Evolutionary conservation across 2,888 invertebrate species (phyloP), one percentile per base, ranked within the genome.

Genomic region (Caenorhabditis drosophilae): DNA sequence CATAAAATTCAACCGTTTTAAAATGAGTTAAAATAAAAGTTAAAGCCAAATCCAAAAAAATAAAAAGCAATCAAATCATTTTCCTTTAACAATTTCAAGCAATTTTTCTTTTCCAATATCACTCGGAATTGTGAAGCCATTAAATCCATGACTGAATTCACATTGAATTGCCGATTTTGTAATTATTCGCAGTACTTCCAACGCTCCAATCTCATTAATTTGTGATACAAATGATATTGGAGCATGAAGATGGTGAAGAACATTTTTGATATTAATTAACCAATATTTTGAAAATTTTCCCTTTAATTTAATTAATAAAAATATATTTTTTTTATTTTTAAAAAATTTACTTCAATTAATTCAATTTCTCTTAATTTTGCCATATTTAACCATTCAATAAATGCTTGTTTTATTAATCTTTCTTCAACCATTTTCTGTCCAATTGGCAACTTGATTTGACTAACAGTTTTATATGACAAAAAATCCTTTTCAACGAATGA

Each of bases 201-300:
- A 23, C 9, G 42, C 42, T 23, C 23, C 42, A 42, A 42, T 23
- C 4, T 42, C 23, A 6, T 7, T 7, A 42, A 42, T 42, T 11
- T 23, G 6, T 15, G 42, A 9, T 9, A 23, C 22, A 42, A 42
- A 42, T 25, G 42, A 42, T 9, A 62, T 7, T 0, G 56, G 52
- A 20, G 61, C 61, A 35, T 48, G 54, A 2, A 62, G 26, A 34
- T 52, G 61, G 18, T 56, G 61, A 6, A 62, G 36, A 6, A 62
- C 44, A 15, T 42, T 31, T 0, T 36, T 31, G 23, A 62, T 34
- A 11, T 51, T 25, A 25, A 56, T 36, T 4, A 26, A 16, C 56
- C 56, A 62, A 34, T 62, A 62, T 2, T 44, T 36, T 9, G 34
- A 20, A 34, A 34, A 48, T 31, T 34, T 23, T 3, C 40, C 42